phyloP scores from a whole-genome alignment of 2,113 vertebrate species.

The Pseudorectes ferrugineus region DNA sequence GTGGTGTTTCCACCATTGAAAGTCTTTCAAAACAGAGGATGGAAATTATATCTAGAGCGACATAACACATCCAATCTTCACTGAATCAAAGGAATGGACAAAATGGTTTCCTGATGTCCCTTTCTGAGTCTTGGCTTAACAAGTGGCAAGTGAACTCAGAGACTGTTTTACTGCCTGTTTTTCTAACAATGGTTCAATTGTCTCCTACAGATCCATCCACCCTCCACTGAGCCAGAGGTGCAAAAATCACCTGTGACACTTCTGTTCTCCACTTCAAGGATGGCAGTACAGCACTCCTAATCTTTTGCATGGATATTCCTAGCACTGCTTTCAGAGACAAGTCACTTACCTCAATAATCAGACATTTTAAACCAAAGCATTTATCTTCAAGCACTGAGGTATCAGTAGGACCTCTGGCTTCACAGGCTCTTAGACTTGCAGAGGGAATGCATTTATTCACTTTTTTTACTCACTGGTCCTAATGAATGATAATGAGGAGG shows the following conservation, averaged over 20 bases:
- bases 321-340: not conserved
- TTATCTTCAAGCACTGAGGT: not conserved
- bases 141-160: not conserved
- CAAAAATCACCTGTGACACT: not conserved
- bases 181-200: not conserved
- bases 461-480: not conserved
- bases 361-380: not conserved
- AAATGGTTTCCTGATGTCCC: not conserved
- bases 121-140: not conserved
- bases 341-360: not conserved
- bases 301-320: not conserved
- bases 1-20: rapidly evolving
- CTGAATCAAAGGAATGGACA: not conserved
- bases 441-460: not conserved
- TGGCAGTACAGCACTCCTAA: not conserved
- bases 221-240: not conserved
- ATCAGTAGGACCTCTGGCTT: not conserved
- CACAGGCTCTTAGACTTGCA: not conserved
- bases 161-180: not conserved
- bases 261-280: rapidly evolving
- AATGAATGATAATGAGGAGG: not conserved
- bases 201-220: not conserved
- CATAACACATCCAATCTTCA: rapidly evolving
- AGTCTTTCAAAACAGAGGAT: not conserved
- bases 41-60: not conserved